Evolutionary conservation across 64 coral and sea anemone species (phyloP).

Genomic region (Montipora sp.): DNA sequence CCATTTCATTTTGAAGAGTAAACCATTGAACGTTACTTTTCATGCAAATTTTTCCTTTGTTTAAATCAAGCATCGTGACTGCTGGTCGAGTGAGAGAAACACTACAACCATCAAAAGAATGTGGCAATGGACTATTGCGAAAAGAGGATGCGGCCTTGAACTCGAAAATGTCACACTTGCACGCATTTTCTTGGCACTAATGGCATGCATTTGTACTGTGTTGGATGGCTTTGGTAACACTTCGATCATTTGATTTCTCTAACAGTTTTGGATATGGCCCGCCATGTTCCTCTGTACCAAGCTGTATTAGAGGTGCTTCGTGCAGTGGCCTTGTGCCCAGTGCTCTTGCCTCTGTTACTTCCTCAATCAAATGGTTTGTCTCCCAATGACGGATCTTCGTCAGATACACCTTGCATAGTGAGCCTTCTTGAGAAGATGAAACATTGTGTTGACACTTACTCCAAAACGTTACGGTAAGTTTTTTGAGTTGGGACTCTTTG

Average conservation of each 20-base stretch:
- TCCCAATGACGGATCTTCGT: not conserved
- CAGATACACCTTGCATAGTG: constrained; percentile 66
- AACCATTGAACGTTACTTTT: no score
- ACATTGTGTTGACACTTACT: constrained; percentile 97
- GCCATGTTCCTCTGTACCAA: constrained; percentile 96
- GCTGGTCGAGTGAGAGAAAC: no score
- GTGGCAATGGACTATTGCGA: no score
- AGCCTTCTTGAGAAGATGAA: constrained; percentile 95
- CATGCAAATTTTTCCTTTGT: no score
- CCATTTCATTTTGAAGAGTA: no score
- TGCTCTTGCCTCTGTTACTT: constrained; percentile 72
- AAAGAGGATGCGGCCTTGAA: no score
- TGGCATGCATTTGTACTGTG: no score
- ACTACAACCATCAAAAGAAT: no score
- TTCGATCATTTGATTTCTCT: not conserved
- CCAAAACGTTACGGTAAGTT: constrained; percentile 81
- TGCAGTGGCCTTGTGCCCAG: constrained; percentile 81
- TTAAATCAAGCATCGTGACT: no score
- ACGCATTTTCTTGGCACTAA: no score
- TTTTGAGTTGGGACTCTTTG: not conserved
- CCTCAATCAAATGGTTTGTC: constrained; percentile 40
- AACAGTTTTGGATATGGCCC: constrained; percentile 98
- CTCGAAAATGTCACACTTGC: no score
- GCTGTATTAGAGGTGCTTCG: constrained; percentile 87
- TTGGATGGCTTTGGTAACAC: no score